Base-by-base conservation (phyloP, 1,140 invertebrate genomes). In the Anoplolepis gracilipes region DNA sequence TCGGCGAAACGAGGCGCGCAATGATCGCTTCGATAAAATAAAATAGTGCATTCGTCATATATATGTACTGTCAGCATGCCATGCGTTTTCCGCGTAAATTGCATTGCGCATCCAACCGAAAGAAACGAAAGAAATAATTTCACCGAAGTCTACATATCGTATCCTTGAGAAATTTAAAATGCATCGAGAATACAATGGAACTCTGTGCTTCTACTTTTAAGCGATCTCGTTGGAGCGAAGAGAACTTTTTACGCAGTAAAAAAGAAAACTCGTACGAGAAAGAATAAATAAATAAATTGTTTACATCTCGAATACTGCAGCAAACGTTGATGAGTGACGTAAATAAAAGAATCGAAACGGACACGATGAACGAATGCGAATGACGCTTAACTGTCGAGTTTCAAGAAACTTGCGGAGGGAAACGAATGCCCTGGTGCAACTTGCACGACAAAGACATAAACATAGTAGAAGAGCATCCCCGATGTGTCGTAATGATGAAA, bases 281-380 rank as follows among this genome's bases (percentile, higher is more conserved):
- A 81, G 7, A 16, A n/a, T n/a, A n/a, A 36, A 25, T 33, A 33
- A 81, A 72, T 72, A 72, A 72, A 81, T 57, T 42, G 13, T 72
- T 72, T 46, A 33, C 36, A 16, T 42, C 57, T 72, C 22, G 16
- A 59, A 42, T 13, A 16, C 16, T 30, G 13, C 7, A 4, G 25
- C 77, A 19, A 2, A 78, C 49, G n/a, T 67, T 22, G 53, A 82
- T 46, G 53, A 59, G 6, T 5, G 0, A 7, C 65, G n/a, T 59
- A 72, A 79, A 79, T 61, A 82, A 82, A 59, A 28, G 25, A 82
- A n/a, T 61, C 36, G 19, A 33, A 33, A 81, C 25, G 57, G 39
- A 19, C 36, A 53, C 61, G 62, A 53, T 79, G 22, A 55, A 30
- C 78, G 65, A 72, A 73, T 73, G 67, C 2, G 19, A 59, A 46